Evolutionary conservation across 1,140 invertebrate genomes (phyloP), one percentile per base, ranked within the genome.

Genomic region (Pseudoatta argentina): DNA sequence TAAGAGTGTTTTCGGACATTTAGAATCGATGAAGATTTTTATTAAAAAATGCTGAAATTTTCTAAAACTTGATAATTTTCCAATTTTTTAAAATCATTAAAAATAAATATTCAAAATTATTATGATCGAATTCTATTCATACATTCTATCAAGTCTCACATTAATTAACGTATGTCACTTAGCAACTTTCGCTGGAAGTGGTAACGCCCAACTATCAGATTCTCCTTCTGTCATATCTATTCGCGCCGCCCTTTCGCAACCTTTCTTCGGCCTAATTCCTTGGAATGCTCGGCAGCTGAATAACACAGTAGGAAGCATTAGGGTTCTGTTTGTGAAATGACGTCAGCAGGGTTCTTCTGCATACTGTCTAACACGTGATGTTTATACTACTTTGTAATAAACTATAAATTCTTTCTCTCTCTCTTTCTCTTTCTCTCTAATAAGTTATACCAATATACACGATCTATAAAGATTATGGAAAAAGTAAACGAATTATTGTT

Each of bases 191-290:
- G 48, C 14, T 27, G 10, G 10, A 14, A n/a, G 8, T 39, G 27
- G 53, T 73, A 82, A 69, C 30, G 7, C 3, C 27, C 55, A 12
- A 39, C 27, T 55, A 57, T 16, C 69, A 75, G 55, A 30, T 51
- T 57, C 55, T 51, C 59, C 39, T 14, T 51, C 78, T 39, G 30
- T 79, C 21, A 51, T 14, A 48, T 57, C 34, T 27, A 83, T 83
- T 83, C 55, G 79, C 21, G 27, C n/a, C 55, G 79, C 79, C 55
- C 69, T 83, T 73, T 30, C 51, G 67, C 34, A 57, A 24, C 53
- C 67, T 73, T 72, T 71, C 78, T 73, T 63, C 79, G 39, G n/a
- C 4, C 39, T 21, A 61, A 24, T 73, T 82, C 24, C 79, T 51
- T 3, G 34, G 39, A 48, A 73, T 34, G 55, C 55, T 44, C 79